Conservation (phyloP, 2,797 vertebrate genomes). For the Myotis planiceps region DNA sequence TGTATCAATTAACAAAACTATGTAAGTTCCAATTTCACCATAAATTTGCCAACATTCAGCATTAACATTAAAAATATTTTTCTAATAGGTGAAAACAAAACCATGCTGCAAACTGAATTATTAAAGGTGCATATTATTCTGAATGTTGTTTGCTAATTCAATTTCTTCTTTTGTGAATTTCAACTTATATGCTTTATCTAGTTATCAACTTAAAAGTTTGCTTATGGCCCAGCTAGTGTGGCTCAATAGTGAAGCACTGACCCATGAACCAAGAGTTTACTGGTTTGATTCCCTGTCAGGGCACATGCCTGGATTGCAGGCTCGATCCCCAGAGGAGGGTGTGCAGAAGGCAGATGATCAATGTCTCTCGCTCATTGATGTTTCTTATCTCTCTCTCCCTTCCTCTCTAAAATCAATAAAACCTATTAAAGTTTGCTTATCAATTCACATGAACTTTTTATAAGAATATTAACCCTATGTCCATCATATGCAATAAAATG, state of each 20-base stretch:
- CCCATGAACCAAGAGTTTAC: too few species aligned
- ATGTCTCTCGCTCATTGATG: too few species aligned
- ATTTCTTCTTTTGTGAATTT: slow-evolving; percentile 37
- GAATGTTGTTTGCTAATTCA: not conserved
- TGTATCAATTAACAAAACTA: slow-evolving; percentile 1
- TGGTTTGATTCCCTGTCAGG: too few species aligned
- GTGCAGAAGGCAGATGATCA: too few species aligned
- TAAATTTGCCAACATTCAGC: slow-evolving; percentile 25
- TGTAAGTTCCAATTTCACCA: slow-evolving; percentile 6
- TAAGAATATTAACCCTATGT: not conserved
- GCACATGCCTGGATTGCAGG: too few species aligned
- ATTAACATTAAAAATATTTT: slow-evolving; percentile 18
- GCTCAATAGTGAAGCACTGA: too few species aligned
- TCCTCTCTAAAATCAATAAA: too few species aligned
- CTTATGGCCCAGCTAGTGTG: too few species aligned
- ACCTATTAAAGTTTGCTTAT: not conserved
- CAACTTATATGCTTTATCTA: not conserved
- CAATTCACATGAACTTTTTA: not conserved
- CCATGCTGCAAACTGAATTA: not conserved
- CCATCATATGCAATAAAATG: not conserved
- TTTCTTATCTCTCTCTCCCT: too few species aligned
- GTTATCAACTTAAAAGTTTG: not conserved
- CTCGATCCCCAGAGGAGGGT: too few species aligned
- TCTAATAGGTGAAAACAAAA: slow-evolving; percentile 26
- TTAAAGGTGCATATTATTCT: not conserved